A percentile compares a stretch with the other conserved stretches of the same genome.
These are phyloP conservation scores for Alloscopus bannaensis DNA, from an alignment of 2,888 invertebrate species.

Conservation along the genomic window DNA sequence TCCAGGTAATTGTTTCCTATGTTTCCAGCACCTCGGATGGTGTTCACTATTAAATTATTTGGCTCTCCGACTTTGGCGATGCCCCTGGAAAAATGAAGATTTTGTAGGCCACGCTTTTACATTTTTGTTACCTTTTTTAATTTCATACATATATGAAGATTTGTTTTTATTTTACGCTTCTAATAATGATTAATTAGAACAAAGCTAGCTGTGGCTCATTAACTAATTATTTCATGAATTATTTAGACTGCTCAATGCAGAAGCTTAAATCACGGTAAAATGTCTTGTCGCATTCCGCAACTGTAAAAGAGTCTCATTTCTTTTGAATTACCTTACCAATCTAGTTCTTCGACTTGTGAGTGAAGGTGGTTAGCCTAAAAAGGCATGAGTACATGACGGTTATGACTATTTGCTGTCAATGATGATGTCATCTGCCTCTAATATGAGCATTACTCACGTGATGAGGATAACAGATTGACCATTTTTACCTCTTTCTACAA, in stretches of 20 bases:
- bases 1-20: conserved; percentile 84
- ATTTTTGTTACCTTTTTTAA: not conserved
- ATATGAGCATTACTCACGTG: conserved; percentile 40
- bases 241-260: too few species aligned
- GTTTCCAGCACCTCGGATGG: conserved; percentile 72
- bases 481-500: not conserved
- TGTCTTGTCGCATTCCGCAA: too few species aligned
- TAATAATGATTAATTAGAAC: too few species aligned
- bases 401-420: conserved; percentile 47
- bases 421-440: conserved; percentile 51
- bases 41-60: conserved; percentile 84
- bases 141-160: conserved; percentile 7
- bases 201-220: too few species aligned
- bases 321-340: conserved; percentile 41
- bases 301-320: not conserved
- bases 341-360: conserved; percentile 35
- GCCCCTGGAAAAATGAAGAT: conserved; percentile 84
- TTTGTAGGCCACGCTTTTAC: too few species aligned
- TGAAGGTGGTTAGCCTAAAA: conserved; percentile 34
- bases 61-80: conserved; percentile 96
- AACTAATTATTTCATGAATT: too few species aligned
- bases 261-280: too few species aligned
- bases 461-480: not conserved
- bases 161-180: too few species aligned
- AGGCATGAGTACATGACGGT: conserved; percentile 34